These are phyloP conservation scores for Sarcophaga peregrina DNA, from an alignment of 1,140 invertebrate species.

Conservation along the genomic window DNA sequence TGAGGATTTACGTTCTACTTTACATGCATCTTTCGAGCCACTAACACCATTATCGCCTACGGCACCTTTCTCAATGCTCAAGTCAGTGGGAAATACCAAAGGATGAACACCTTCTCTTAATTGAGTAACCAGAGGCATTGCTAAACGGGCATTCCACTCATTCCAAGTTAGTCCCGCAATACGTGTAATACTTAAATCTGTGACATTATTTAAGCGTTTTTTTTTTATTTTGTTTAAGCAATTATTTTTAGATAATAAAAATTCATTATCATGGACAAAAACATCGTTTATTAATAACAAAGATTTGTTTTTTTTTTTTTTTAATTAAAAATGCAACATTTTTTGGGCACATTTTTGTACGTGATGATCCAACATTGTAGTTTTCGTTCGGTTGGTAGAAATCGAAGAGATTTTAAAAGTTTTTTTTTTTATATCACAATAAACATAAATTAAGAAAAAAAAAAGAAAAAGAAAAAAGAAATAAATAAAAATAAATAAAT, in stretches of 20 bases:
- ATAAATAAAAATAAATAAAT: constrained; percentile 53
- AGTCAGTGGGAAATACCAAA: constrained; percentile 63
- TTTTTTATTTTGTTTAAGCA: not conserved
- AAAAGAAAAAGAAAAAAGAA: constrained; percentile 46
- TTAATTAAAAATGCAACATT: not conserved
- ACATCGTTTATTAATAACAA: not conserved
- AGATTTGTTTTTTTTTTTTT: not conserved
- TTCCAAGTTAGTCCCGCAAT: constrained; percentile 76
- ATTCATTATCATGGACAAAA: not conserved
- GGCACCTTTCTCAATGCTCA: constrained; percentile 49
- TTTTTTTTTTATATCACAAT: constrained; percentile 35
- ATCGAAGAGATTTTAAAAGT: not conserved
- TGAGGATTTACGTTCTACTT: constrained; percentile 44
- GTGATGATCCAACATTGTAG: constrained; percentile 1
- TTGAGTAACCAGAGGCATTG: constrained; percentile 69
- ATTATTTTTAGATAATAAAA: constrained; percentile 3
- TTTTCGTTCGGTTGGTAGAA: not conserved
- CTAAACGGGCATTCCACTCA: constrained; percentile 72
- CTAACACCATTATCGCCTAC: not conserved
- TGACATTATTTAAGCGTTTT: not conserved
- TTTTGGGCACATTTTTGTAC: not conserved
- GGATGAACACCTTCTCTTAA: constrained; percentile 66
- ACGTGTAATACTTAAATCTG: constrained; percentile 76
- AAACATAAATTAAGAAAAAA: constrained; percentile 42
- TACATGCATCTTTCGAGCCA: not conserved